A percentile compares a stretch with the other conserved stretches of the same genome.
Evolutionary conservation across 2,113 vertebrate species (phyloP).

Genomic region (Lagopus muta): DNA sequence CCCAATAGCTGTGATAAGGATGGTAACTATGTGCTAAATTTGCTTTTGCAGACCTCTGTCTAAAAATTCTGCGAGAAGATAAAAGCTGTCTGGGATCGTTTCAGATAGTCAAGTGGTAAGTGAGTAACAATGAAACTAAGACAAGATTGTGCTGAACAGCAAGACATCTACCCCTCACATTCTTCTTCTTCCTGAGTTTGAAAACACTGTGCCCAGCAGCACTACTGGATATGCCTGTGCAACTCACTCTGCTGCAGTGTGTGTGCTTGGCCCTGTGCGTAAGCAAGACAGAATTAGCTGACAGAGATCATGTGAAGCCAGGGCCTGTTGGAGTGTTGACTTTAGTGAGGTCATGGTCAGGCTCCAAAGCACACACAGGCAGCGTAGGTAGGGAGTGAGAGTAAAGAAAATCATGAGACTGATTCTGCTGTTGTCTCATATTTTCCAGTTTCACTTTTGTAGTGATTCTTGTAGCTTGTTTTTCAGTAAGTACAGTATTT

Average conservation of each 20-base stretch:
- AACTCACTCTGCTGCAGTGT: not conserved
- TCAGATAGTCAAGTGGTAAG: slow-evolving; percentile 83
- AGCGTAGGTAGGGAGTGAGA: not conserved
- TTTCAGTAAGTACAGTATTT: not conserved
- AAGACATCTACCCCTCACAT: not conserved
- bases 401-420: not conserved
- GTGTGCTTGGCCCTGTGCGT: not conserved
- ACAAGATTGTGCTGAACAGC: slow-evolving; percentile 60
- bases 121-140: slow-evolving; percentile 63
- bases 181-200: slow-evolving; percentile 29
- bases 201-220: not conserved
- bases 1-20: slow-evolving; percentile 20
- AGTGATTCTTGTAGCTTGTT: not conserved
- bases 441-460: not conserved
- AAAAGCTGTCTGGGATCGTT: slow-evolving; percentile 78
- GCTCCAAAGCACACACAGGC: not conserved
- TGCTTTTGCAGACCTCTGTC: slow-evolving; percentile 75
- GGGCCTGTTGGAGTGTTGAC: not conserved
- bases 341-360: slow-evolving; percentile 30
- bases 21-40: slow-evolving; percentile 60
- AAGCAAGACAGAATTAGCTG: slow-evolving; percentile 19
- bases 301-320: not conserved
- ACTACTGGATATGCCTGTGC: not conserved
- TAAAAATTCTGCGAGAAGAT: slow-evolving; percentile 83
- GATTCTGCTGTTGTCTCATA: not conserved